Evolutionary conservation across 1,140 invertebrate species (phyloP).

Genomic region (Zaprionus davidi): DNA sequence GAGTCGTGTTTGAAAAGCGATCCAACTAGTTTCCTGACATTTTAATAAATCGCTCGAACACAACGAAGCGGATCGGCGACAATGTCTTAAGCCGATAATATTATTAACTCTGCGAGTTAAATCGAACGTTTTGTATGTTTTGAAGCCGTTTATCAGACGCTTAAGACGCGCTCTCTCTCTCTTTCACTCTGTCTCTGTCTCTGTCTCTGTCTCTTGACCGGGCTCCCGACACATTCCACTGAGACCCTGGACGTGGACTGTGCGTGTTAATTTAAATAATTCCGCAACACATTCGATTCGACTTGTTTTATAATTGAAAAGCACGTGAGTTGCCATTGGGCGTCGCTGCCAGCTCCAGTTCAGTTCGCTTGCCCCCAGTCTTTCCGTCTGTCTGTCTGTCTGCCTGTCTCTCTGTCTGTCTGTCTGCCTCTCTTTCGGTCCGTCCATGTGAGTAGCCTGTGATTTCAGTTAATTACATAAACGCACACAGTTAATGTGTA

Average conservation of each 20-base stretch:
- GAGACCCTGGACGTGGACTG: slow-evolving; percentile 4
- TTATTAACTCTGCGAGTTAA: slow-evolving; percentile 80
- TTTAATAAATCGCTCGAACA: slow-evolving; percentile 78
- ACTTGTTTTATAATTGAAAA: slow-evolving; percentile 61
- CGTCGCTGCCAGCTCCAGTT: background rate
- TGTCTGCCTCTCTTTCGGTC: background rate
- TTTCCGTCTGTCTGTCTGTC: background rate
- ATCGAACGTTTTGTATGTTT: slow-evolving; percentile 81
- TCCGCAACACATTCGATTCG: slow-evolving; percentile 30
- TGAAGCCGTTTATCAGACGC: slow-evolving; percentile 77
- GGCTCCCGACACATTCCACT: slow-evolving; percentile 64
- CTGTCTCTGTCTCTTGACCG: background rate
- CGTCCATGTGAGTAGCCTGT: slow-evolving; percentile 8
- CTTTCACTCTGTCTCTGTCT: background rate
- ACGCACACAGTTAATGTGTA: slow-evolving; percentile 63
- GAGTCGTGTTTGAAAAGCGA: slow-evolving; percentile 39
- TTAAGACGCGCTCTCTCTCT: slow-evolving; percentile 48
- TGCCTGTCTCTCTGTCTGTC: slow-evolving; percentile 3
- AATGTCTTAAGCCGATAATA: slow-evolving; percentile 81
- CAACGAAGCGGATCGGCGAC: slow-evolving; percentile 70
- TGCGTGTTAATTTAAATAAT: slow-evolving; percentile 41
- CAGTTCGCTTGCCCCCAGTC: background rate
- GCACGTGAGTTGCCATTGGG: slow-evolving; percentile 30
- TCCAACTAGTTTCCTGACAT: slow-evolving; percentile 76
- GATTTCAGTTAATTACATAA: slow-evolving; percentile 71